Evolutionary conservation across 2,797 vertebrate species (phyloP).

Genomic region (Syngnathus acus): DNA sequence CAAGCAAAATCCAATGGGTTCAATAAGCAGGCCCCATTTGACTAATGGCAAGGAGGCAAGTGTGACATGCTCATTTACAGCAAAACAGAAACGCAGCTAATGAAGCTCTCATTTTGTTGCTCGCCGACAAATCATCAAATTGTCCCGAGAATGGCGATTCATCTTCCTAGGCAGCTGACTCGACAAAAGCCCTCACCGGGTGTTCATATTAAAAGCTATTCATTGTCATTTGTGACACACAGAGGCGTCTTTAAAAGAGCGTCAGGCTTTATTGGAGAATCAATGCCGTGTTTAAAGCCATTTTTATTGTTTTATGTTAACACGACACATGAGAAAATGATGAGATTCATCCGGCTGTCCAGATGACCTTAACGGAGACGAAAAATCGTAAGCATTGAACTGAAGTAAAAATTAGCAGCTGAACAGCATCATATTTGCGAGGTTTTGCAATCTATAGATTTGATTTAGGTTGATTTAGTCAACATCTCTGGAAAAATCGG

Average conservation of each 20-base stretch:
- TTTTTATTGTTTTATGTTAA: not conserved
- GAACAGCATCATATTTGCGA: not conserved
- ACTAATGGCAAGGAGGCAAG: slow-evolving; percentile 43
- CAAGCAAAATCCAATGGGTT: slow-evolving; percentile 41
- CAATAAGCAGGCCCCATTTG: slow-evolving; percentile 50
- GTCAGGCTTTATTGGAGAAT: not conserved
- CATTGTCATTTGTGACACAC: not conserved
- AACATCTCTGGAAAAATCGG: not conserved
- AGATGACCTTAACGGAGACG: not conserved
- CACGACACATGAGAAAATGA: not conserved
- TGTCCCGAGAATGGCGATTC: not conserved
- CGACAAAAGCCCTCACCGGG: not conserved
- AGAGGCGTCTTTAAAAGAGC: not conserved
- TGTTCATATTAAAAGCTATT: not conserved
- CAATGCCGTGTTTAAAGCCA: not conserved
- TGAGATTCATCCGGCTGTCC: not conserved
- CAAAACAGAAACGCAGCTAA: slow-evolving; percentile 36
- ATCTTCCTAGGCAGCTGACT: slow-evolving; percentile 3
- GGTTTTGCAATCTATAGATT: no score
- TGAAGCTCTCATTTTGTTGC: slow-evolving; percentile 39
- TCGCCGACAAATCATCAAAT: slow-evolving; percentile 2
- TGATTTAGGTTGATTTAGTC: no score
- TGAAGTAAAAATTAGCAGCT: not conserved
- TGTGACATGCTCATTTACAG: slow-evolving; percentile 38
- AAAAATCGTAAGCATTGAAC: not conserved